A percentile compares a stretch with the other conserved stretches of the same genome.
Conservation (phyloP, 2,888 invertebrate genomes). For the Cerastis rubricosa region DNA sequence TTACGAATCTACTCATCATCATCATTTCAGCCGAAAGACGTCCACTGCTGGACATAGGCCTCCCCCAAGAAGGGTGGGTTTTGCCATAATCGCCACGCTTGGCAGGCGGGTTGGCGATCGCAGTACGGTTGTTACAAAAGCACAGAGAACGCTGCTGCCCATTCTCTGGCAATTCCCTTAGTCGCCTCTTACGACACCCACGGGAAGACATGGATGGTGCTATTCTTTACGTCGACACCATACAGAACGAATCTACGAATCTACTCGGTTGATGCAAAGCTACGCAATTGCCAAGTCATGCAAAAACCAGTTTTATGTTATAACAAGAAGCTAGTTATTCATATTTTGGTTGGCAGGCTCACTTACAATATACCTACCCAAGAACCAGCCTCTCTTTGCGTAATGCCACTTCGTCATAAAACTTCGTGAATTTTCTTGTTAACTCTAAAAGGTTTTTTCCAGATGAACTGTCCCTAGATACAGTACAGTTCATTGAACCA, state of each 20-base stretch:
- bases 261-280: neutral
- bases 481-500: neutral
- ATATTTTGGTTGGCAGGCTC: neutral
- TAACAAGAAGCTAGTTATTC: neutral
- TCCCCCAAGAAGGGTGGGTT: no score
- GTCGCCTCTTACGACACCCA: no score
- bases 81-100: no score
- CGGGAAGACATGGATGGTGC: no score
- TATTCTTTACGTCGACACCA: no score
- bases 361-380: neutral
- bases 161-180: no score
- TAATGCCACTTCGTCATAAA: conserved; percentile 1
- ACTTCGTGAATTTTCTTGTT: conserved; percentile 5
- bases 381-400: neutral
- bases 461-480: conserved; percentile 2
- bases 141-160: no score
- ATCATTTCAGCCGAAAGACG: no score
- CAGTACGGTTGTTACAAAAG: no score
- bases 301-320: neutral
- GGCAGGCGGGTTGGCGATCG: no score
- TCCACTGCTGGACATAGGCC: no score
- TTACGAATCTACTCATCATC: neutral
- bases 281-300: neutral
- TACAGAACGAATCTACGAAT: no score
- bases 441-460: neutral